Conservation (phyloP, 2,113 vertebrate genomes). For the Nesospiza acunhae region DNA sequence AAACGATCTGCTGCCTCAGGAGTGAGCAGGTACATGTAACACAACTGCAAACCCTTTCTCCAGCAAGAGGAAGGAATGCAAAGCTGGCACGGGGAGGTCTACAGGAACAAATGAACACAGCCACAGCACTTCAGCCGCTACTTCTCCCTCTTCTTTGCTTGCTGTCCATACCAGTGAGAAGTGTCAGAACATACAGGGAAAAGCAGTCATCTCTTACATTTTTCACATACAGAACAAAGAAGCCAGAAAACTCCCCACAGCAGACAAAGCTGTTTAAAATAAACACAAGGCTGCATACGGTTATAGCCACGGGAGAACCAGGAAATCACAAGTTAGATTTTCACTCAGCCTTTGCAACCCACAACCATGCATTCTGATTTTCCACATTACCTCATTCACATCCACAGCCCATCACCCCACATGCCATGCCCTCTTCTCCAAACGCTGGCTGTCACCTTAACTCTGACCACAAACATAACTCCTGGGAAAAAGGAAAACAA, state of each 20-base stretch:
- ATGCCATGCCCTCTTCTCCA: neutral
- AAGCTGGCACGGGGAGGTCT: neutral
- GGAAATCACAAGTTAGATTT: conserved; percentile 22
- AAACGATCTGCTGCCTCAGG: neutral
- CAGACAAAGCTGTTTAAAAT: neutral
- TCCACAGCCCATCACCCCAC: neutral
- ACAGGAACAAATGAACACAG: neutral
- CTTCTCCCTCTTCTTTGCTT: neutral
- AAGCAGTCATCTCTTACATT: neutral
- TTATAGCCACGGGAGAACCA: neutral
- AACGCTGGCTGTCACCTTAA: neutral
- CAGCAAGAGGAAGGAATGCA: neutral
- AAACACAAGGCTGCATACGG: neutral
- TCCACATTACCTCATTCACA: conserved; percentile 6
- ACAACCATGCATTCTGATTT: neutral
- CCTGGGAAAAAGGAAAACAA: neutral
- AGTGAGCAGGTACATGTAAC: neutral
- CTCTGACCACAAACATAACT: conserved; percentile 33
- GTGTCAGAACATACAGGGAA: neutral
- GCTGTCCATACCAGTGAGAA: neutral
- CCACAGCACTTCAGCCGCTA: rapidly evolving
- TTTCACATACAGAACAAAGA: neutral
- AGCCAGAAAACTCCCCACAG: neutral
- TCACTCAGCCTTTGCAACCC: neutral
- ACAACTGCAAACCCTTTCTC: neutral